phyloP scores from a whole-genome alignment of 2,888 invertebrate species.

The Cerceris ruficornis region DNA sequence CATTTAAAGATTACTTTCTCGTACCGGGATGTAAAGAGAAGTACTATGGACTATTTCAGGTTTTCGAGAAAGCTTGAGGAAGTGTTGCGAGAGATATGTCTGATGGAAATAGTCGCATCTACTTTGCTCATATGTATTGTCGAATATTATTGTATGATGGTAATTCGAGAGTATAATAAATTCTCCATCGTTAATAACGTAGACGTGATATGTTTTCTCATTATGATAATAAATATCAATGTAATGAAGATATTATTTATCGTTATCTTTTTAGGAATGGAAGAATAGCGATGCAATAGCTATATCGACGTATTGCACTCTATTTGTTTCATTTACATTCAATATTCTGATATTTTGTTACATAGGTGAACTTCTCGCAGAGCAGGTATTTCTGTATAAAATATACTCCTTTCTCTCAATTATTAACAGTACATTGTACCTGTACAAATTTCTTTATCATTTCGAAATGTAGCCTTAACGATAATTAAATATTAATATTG shows the following conservation, averaged over 20 bases:
- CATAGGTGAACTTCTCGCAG: slow-evolving; percentile 49
- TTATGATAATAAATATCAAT: no score
- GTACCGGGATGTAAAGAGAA: neutral
- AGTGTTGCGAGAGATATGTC: slow-evolving; percentile 67
- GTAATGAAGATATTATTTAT: no score
- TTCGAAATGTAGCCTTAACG: neutral
- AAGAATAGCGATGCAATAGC: slow-evolving; percentile 28
- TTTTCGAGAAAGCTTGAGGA: slow-evolving; percentile 32
- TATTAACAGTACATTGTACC: neutral
- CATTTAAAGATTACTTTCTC: neutral
- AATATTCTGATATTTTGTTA: slow-evolving; percentile 57
- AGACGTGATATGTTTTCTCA: no score
- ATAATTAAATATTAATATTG: neutral
- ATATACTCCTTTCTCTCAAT: neutral
- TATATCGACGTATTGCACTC: slow-evolving; percentile 28
- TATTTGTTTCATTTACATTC: slow-evolving; percentile 38
- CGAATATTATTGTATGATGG: slow-evolving; percentile 73
- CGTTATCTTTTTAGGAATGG: slow-evolving; percentile 43
- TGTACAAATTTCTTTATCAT: neutral
- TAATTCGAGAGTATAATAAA: slow-evolving; percentile 30
- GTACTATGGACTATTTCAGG: slow-evolving; percentile 12
- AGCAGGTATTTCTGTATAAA: slow-evolving; percentile 42
- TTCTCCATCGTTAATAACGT: neutral
- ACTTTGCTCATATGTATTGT: slow-evolving; percentile 73
- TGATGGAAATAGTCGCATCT: slow-evolving; percentile 74